Evolutionary conservation across 2,113 vertebrate species (phyloP).

Genomic region (Colius striatus): DNA sequence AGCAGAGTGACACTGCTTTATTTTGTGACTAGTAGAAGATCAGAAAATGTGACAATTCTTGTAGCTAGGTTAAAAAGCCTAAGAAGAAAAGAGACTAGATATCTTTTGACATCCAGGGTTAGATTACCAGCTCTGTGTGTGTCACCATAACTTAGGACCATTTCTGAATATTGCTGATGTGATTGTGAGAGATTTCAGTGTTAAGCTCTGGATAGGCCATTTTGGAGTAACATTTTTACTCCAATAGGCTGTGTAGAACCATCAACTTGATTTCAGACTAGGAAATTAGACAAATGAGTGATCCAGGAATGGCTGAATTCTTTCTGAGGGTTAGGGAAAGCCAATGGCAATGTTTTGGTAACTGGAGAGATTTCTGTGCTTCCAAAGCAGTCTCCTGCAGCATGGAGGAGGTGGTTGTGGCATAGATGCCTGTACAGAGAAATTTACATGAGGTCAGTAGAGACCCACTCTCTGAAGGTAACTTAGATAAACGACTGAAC

Average conservation of each 20-base stretch:
- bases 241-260: neutral
- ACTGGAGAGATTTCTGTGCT: neutral
- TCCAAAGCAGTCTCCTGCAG: neutral
- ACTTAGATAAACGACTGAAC: neutral
- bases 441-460: neutral
- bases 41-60: neutral
- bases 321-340: neutral
- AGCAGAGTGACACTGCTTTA: neutral
- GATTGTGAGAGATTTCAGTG: neutral
- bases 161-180: neutral
- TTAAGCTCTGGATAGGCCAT: neutral
- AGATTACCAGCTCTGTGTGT: neutral
- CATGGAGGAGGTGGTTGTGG: neutral
- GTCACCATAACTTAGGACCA: neutral
- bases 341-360: neutral
- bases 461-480: neutral
- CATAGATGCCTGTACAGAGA: neutral
- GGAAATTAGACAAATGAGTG: neutral
- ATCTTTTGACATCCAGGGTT: neutral
- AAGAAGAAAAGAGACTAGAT: neutral
- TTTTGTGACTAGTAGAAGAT: neutral
- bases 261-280: neutral
- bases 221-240: neutral
- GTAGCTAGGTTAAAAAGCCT: neutral
- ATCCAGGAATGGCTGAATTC: neutral